Base-by-base conservation (phyloP, 2,113 vertebrate species). In the Drymodes brunneopygia region DNA sequence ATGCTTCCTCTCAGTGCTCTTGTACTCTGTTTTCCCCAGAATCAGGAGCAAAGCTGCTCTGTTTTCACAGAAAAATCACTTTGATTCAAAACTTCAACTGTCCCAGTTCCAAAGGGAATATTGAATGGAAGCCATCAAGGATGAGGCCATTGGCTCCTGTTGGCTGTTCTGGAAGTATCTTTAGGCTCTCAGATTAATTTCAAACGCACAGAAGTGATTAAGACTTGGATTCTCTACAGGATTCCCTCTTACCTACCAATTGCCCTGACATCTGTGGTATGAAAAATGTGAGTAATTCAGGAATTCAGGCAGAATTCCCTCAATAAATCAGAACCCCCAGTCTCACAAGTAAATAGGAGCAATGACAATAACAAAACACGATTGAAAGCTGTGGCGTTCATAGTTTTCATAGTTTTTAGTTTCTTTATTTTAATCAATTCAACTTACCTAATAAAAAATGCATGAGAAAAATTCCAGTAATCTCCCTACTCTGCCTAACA, bases 351-450 rank as follows among this genome's bases (percentile, higher is more conserved):
- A 42, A 28, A 10, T 9, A 27, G 0, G 6, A 73, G 27, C 3
- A 36, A 9, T 21, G 11, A 10, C 9, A 54, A 23, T 5, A 51
- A 10, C 8, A 88, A 44, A 67, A 16, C 9, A 6, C 8, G 2
- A 14, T 3, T 79, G 33, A 48, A 67, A 66, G 3, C 5, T 10
- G 4, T 35, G 66, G 0, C 1, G 71, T 27, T 58, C 15, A 22
- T 7, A 7, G 5, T 29, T 36, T 31, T 40, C 1, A 29, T 15
- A 0, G 2, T 14, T 53, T 85, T 38, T 44, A 10, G 4, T 28
- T 62, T 35, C 6, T 42, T 71, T 40, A 10, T 48, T 71, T 86
- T 67, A n/a, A 50, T 48, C 10, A 71, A 38, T 57, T 75, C 19
- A 20, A 19, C 5, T 53, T 70, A 27, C 12, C 28, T 61, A 28